Base-by-base conservation (phyloP, 2,888 invertebrate species). In the Prenolepis imparis region DNA sequence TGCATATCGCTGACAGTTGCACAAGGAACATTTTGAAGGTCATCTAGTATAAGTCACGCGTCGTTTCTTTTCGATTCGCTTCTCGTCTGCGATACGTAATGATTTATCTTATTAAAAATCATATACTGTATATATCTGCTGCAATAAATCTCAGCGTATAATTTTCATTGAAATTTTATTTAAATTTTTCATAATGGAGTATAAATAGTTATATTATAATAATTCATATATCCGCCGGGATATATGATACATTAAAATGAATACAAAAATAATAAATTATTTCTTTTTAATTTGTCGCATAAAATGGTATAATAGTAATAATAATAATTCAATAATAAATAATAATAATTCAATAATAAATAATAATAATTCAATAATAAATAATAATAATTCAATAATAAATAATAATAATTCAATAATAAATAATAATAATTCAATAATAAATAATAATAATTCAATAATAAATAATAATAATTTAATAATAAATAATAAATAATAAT, bases 1-100 rank as follows among this genome's bases (percentile, higher is more conserved):
- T 67, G 67, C 67, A 78, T 78, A 68, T 78, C 68, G 21, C 21
- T 32, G 28, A 44, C 36, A 75, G 12, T 64, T 66, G 75, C 55
- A 55, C 52, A 66, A 66, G 39, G 66, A 77, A 77, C 64, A 55
- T 55, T 77, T 66, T 24, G 52, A 52, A 39, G 64, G 52, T 75
- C 52, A 75, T 52, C 28, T n/a, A 24, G 15, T 66, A 24, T 39
- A 73, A 73, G 9, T 9, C 41, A 48, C 21, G 63, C 63, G 39
- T 63, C n/a, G 41, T 59, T 41, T 48, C 28, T 61, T 48, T 63
- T 18, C n/a, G 15, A 36, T 18, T 36, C 36, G 21, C 11, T 72
- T 28, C 44, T 74, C 44, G 15, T 63, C 21, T 5, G 44, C 15
- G 21, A 21, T 24, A 18, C 18, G 24, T 21, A 12, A 18, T 11